A percentile compares a stretch with the other conserved stretches of the same genome.
phyloP scores from a whole-genome alignment of 2,888 invertebrate genomes.

The Atherix ibis region DNA sequence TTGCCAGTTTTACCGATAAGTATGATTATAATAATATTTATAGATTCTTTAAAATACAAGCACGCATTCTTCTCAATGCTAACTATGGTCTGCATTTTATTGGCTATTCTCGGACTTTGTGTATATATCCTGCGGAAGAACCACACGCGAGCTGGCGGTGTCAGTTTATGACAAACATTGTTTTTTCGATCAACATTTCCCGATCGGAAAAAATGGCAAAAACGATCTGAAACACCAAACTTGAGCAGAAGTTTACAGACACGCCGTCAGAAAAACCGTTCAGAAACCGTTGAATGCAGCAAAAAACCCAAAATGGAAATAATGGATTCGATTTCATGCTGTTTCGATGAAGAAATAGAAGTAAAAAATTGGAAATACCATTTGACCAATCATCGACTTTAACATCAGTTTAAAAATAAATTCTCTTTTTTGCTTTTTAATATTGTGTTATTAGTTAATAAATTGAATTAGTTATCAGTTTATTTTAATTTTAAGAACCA shows the following conservation, averaged over 20 bases:
- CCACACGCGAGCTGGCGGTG: slow-evolving; percentile 15
- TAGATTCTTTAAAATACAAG: slow-evolving; percentile 20
- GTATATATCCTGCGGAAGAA: slow-evolving; percentile 27
- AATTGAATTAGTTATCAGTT: no score
- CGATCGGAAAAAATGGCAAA: slow-evolving; percentile 9
- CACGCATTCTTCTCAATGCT: slow-evolving; percentile 32
- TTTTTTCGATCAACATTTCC: slow-evolving; percentile 22
- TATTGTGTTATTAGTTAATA: no score
- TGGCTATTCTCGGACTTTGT: slow-evolving; percentile 26
- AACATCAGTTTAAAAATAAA: no score
- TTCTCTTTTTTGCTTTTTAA: no score
- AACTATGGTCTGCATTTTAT: slow-evolving; percentile 22
- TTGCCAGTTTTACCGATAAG: not conserved
- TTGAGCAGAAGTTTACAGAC: not conserved
- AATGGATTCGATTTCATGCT: slow-evolving; percentile 9
- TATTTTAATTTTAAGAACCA: no score
- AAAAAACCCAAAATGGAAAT: slow-evolving; percentile 6
- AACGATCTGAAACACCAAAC: slow-evolving; percentile 2
- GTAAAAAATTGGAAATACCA: slow-evolving; percentile 34
- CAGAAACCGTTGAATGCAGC: not conserved
- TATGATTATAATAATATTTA: not conserved
- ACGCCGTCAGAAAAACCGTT: slow-evolving; percentile 5
- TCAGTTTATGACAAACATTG: slow-evolving; percentile 27
- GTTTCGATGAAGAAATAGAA: slow-evolving; percentile 20
- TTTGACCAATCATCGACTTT: slow-evolving; percentile 31